Base-by-base conservation (phyloP, 1,140 invertebrate species). In the Amphibalanus amphitrite region DNA sequence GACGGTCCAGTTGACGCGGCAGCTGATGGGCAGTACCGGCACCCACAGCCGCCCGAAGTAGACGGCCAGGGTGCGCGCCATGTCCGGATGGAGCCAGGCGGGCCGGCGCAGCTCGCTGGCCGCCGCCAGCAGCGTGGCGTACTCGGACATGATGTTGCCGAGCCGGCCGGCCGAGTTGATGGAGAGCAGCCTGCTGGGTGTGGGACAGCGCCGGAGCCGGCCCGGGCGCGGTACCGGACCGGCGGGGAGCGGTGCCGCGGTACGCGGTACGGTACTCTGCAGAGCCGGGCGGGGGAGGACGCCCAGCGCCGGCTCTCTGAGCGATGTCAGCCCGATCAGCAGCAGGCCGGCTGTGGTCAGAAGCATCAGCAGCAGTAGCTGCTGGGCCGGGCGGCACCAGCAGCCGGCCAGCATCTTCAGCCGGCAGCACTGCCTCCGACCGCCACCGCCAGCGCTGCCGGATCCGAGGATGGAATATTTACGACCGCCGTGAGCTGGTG, bases 141-240 rank as follows among this genome's bases (percentile, higher is more conserved):
- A 73, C 38, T 73, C 67, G 0, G 70, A 70, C 72, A 73, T 73
- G 59, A 72, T 26, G 65, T 73, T 73, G 38, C 72, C 72, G 28
- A 73, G 70, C 29, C 72, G 72, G 30, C 72, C 72, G 25, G 13
- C 47, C 1, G 10, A 3, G 47, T 23, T 59, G 47, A 59, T 20
- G 20, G 47, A 59, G 47, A 59, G 47, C 20, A 59, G 13, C 10
- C 17, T 1, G 47, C 47, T 20, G 6, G 13, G 13, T 1, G 13
- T 8, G 10, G 47, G 47, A 59, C 47, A n/a, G n/a, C 6, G n/a
- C n/a, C n/a, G n/a, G n/a, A n/a, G n/a, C n/a, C n/a, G n/a, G n/a
- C n/a, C n/a, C n/a, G n/a, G n/a, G n/a, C n/a, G n/a, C n/a, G n/a
- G n/a, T n/a, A n/a, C n/a, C n/a, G n/a, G n/a, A n/a, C n/a, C n/a